Percentiles rank a stretch among this genome's conserved stretches.
These are phyloP conservation scores for Colinus virginianus DNA, from an alignment of 2,113 vertebrate genomes.

Conservation along the genomic window DNA sequence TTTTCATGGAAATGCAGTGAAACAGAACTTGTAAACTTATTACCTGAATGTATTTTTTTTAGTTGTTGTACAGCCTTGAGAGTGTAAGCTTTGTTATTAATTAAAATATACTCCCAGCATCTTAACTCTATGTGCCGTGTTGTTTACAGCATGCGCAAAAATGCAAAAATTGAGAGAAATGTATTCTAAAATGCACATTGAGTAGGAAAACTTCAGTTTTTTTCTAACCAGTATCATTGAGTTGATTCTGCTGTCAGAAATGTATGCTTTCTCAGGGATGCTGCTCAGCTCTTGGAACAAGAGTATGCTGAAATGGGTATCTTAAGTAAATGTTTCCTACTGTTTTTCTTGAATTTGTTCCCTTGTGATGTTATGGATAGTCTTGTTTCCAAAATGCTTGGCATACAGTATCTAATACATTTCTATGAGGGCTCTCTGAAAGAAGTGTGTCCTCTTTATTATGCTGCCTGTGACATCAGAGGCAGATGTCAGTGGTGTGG, in stretches of 20 bases:
- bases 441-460: not conserved
- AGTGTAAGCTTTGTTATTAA: not conserved
- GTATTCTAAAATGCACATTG: not conserved
- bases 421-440: not conserved
- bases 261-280: not conserved
- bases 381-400: not conserved
- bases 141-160: not conserved
- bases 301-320: not conserved
- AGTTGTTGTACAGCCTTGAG: not conserved
- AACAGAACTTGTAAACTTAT: slow-evolving; percentile 27
- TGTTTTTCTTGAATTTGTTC: not conserved
- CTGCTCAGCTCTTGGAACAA: not conserved
- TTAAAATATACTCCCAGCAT: not conserved
- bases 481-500: not conserved
- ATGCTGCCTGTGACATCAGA: too few species aligned
- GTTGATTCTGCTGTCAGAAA: not conserved
- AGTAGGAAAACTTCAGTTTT: slow-evolving; percentile 11
- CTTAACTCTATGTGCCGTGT: not conserved
- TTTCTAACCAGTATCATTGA: not conserved
- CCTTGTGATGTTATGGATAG: not conserved
- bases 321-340: not conserved
- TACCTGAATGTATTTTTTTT: not conserved
- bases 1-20: slow-evolving; percentile 10
- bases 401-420: not conserved
- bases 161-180: not conserved